Percentiles rank a stretch among this genome's conserved stretches.
Evolutionary conservation across 2,113 vertebrate species (phyloP).

Genomic region (Pachyramphus minor): DNA sequence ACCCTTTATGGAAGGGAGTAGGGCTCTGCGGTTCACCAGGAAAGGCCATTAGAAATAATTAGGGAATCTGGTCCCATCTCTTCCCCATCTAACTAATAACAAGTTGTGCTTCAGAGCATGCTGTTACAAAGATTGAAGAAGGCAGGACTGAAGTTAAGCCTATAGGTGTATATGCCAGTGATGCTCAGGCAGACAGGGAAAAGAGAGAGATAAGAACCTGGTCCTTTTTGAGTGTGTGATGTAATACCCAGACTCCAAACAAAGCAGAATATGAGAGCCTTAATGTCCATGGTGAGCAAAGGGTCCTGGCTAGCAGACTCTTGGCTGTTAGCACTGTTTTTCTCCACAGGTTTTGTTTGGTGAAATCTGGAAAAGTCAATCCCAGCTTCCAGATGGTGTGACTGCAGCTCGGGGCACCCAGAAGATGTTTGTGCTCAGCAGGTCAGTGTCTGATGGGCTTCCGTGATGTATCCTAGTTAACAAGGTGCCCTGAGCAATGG

Average conservation of each 20-base stretch:
- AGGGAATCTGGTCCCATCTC: not conserved
- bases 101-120: not conserved
- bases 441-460: not conserved
- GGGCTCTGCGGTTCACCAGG: not conserved
- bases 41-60: not conserved
- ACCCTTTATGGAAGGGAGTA: not conserved
- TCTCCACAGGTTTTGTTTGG: not conserved
- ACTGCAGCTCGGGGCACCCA: rapidly evolving
- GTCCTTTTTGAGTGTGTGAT: not conserved
- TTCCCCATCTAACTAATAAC: not conserved
- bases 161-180: not conserved
- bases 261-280: not conserved
- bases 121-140: not conserved
- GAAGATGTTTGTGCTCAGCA: not conserved
- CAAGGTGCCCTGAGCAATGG: not conserved
- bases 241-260: not conserved
- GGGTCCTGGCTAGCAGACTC: not conserved
- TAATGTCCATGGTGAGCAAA: not conserved
- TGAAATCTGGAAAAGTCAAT: not conserved
- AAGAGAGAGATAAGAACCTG: not conserved
- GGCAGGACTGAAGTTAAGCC: not conserved
- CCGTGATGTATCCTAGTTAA: not conserved
- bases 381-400: not conserved
- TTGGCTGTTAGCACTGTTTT: not conserved
- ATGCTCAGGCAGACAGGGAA: not conserved